phyloP scores from a whole-genome alignment of 2,113 vertebrate genomes.

The human (Homo sapiens) region GRCh38 chr16:76776501-76777000 shows the following conservation, averaged over 20 bases:
- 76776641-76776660: not conserved
- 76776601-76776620: fast-evolving
- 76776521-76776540: not conserved
- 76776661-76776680: not conserved
- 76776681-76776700: not conserved
- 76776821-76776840: not conserved
- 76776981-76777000: not conserved
- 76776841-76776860: not conserved
- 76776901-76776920: not conserved
- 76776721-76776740: not conserved
- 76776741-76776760: conserved; percentile 2
- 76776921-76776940: not conserved
- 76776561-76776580: fast-evolving
- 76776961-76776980: not conserved
- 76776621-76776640: not conserved
- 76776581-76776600: fast-evolving
- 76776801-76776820: too few species aligned
- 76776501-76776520: not conserved
- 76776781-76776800: not conserved
- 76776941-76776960: too few species aligned
- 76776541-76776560: not conserved
- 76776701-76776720: not conserved
- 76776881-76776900: not conserved
- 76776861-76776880: not conserved
- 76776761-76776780: not conserved